A percentile compares a stretch with the other conserved stretches of the same genome.
Evolutionary conservation across 2,113 vertebrate genomes (phyloP).

Genomic region (Edolisoma coerulescens): DNA sequence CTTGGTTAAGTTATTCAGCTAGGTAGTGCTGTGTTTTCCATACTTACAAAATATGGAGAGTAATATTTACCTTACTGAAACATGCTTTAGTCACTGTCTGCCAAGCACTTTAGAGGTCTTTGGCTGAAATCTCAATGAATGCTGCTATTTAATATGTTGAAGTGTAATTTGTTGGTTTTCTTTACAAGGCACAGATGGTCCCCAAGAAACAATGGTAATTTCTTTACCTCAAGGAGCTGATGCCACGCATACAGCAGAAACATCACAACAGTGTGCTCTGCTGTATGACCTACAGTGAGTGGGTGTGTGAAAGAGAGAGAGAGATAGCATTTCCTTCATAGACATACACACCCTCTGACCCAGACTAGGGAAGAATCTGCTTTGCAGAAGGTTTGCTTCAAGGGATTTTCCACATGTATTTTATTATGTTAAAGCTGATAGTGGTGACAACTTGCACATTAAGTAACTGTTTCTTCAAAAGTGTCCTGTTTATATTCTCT

Average conservation of each 20-base stretch:
- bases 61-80: background rate
- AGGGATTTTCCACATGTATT: conserved; percentile 71
- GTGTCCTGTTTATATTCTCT: conserved; percentile 61
- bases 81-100: background rate
- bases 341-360: conserved; percentile 57
- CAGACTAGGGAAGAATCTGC: conserved; percentile 61
- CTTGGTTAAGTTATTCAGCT: background rate
- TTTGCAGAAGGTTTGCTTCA: conserved; percentile 52
- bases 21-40: background rate
- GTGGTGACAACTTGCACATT: conserved; percentile 75
- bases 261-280: background rate
- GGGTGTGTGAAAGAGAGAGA: conserved; percentile 41
- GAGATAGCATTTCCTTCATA: conserved; percentile 61
- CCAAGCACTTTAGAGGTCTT: background rate
- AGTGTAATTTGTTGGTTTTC: background rate
- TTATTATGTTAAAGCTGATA: conserved; percentile 67
- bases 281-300: background rate
- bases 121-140: background rate
- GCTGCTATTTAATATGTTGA: background rate
- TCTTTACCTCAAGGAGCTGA: background rate
- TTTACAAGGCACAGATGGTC: background rate
- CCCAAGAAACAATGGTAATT: background rate
- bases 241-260: background rate
- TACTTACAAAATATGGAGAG: background rate
- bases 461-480: conserved; percentile 70